Conservation (phyloP, 1,140 invertebrate genomes). For the Panonychus citri region DNA sequence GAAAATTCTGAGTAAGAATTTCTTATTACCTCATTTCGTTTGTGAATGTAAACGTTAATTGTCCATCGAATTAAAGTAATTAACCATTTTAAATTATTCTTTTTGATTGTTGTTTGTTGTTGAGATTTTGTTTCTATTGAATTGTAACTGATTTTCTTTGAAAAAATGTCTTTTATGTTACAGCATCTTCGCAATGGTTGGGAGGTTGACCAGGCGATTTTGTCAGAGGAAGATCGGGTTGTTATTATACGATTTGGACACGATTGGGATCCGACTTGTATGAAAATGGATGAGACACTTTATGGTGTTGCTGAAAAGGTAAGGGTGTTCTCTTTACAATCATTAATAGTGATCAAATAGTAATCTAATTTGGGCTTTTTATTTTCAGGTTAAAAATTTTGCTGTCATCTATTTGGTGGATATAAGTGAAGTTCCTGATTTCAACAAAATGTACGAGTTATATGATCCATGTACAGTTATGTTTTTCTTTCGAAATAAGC, state of each 20-base stretch:
- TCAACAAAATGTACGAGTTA: conserved; percentile 98
- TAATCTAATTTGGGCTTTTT: too few relatives aligned
- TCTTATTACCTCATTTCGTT: too few relatives aligned
- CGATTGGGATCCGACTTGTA: conserved; percentile 98
- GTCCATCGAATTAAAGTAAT: too few relatives aligned
- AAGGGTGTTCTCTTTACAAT: too few relatives aligned
- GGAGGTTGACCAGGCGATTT: conserved; percentile 96
- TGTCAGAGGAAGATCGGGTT: conserved; percentile 91
- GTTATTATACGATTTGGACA: conserved; percentile 95
- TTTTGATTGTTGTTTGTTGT: too few relatives aligned
- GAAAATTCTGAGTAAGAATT: too few relatives aligned
- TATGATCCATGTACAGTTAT: conserved; percentile 98
- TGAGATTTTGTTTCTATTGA: too few relatives aligned
- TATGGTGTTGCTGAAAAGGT: conserved; percentile 93
- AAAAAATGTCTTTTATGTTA: conserved; percentile 87
- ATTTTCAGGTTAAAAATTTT: conserved; percentile 41
- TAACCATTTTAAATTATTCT: too few relatives aligned
- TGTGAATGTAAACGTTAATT: too few relatives aligned
- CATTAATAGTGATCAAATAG: too few relatives aligned
- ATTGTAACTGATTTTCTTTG: too few relatives aligned
- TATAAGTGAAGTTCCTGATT: conserved; percentile 94
- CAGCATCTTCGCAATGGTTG: conserved; percentile 97
- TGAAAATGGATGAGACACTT: conserved; percentile 99
- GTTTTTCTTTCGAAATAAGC: conserved; percentile 99
- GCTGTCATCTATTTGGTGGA: conserved; percentile 94